Conservation (phyloP, 2,113 vertebrate species). For the Oncorhynchus tshawytscha region DNA sequence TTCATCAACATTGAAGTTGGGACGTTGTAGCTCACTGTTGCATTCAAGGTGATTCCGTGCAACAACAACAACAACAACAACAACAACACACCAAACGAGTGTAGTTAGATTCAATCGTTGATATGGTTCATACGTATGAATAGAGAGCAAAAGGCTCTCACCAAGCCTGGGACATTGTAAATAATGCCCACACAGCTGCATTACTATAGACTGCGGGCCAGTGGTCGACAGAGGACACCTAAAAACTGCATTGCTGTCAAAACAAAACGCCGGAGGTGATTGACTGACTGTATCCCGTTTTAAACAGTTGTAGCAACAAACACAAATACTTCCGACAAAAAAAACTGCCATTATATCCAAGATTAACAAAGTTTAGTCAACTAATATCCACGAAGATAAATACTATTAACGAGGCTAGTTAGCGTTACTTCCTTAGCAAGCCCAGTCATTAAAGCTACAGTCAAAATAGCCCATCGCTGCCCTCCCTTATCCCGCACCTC, state of each 20-base stretch:
- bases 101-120: not conserved
- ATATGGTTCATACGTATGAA: not conserved
- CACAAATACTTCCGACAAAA: not conserved
- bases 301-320: not conserved
- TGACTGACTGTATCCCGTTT: not conserved
- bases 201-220: no score
- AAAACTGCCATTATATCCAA: not conserved
- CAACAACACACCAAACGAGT: not conserved
- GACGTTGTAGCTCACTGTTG: conserved; percentile 34
- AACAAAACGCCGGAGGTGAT: not conserved
- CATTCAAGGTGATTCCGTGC: conserved; percentile 46
- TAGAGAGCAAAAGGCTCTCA: no score
- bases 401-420: conserved; percentile 52
- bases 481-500: conserved; percentile 44
- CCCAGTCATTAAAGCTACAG: conserved; percentile 1
- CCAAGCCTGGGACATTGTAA: no score
- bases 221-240: not conserved
- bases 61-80: not conserved
- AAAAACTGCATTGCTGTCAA: conserved; percentile 19
- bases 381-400: not conserved
- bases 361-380: not conserved
- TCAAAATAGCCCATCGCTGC: conserved; percentile 24
- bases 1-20: conserved; percentile 34
- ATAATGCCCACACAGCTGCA: not conserved
- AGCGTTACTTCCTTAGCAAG: conserved; percentile 69